These are phyloP conservation scores for Rhinopithecus roxellana DNA, from an alignment of 2,113 vertebrate genomes.

Conservation along the genomic window DNA sequence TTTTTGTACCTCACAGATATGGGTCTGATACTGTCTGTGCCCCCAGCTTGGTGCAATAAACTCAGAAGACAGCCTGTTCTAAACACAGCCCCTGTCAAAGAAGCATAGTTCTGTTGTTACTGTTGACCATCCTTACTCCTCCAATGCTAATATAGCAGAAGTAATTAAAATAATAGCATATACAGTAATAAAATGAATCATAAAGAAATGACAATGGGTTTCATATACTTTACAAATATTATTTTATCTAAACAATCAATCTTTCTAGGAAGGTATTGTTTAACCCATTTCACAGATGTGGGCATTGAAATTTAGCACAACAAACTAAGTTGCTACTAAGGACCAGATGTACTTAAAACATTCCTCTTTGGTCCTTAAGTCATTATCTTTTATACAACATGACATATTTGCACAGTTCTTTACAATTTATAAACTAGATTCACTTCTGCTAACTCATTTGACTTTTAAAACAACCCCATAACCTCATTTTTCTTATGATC, in stretches of 20 bases:
- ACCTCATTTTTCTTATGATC: neutral
- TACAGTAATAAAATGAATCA: neutral
- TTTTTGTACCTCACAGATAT: neutral
- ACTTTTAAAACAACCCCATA: neutral
- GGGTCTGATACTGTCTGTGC: rapidly evolving
- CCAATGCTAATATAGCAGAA: neutral
- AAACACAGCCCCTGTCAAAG: neutral
- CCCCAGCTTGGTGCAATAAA: too few relatives aligned
- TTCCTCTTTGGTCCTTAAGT: neutral
- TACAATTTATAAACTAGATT: neutral
- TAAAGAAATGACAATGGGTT: neutral
- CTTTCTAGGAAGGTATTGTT: neutral
- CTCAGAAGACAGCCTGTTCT: neutral
- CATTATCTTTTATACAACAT: neutral
- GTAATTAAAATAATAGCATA: neutral
- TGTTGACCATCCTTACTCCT: neutral
- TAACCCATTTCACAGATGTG: neutral
- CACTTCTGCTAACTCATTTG: neutral
- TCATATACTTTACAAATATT: neutral
- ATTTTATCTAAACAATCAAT: neutral
- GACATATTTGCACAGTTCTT: neutral
- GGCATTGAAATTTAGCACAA: neutral
- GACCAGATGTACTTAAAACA: neutral
- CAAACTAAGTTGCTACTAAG: neutral
- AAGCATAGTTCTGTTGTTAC: neutral